Conservation (phyloP, 2,113 vertebrate genomes). For the Hyaena hyaena region DNA sequence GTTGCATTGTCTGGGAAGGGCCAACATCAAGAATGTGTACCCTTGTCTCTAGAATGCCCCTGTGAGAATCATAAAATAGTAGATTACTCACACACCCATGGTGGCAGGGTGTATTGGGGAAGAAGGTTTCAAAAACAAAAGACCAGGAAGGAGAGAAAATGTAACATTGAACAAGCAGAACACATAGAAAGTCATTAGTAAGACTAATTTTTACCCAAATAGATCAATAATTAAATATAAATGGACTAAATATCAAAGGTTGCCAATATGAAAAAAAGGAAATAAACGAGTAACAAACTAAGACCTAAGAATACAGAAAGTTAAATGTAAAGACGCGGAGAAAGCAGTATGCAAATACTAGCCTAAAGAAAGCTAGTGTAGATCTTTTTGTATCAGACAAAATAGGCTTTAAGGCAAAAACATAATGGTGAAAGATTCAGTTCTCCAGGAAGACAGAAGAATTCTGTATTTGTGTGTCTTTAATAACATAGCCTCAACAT, state of each 20-base stretch:
- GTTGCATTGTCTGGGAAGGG: background rate
- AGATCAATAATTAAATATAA: background rate
- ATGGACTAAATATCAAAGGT: background rate
- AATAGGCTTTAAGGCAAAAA: background rate
- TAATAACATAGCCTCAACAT: background rate
- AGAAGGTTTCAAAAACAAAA: background rate
- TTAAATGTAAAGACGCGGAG: background rate
- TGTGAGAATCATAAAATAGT: background rate
- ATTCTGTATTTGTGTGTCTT: background rate
- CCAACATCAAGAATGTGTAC: background rate
- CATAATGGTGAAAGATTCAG: background rate
- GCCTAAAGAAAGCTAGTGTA: background rate
- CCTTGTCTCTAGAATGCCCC: background rate
- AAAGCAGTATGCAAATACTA: background rate
- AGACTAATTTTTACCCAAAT: background rate
- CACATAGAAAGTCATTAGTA: background rate
- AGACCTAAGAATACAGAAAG: background rate
- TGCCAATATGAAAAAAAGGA: background rate
- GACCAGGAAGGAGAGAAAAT: background rate
- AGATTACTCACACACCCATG: background rate
- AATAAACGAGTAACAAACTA: background rate
- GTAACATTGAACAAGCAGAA: background rate
- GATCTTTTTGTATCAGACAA: background rate
- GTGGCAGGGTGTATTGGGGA: background rate
- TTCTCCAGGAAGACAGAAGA: background rate